Conservation (phyloP, 2,113 vertebrate genomes). For the Prietella phreatophila region DNA sequence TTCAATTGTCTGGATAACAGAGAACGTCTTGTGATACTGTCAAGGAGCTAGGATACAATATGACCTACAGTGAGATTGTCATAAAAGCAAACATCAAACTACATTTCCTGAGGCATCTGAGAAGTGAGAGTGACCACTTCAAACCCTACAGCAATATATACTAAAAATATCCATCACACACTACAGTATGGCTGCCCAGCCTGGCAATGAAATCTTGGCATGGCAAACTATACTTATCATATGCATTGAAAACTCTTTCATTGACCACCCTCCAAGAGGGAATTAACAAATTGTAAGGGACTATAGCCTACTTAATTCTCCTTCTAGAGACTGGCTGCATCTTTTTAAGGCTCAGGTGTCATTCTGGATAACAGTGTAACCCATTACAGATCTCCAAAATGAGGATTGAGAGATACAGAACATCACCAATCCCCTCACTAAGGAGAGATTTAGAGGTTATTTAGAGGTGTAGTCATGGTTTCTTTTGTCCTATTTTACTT, state of each 20-base stretch:
- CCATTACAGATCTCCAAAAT: not conserved
- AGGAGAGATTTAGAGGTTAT: not conserved
- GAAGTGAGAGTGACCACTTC: not conserved
- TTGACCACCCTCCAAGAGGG: not conserved
- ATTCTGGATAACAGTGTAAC: not conserved
- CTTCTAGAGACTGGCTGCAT: not conserved
- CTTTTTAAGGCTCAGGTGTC: not conserved
- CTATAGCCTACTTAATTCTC: not conserved
- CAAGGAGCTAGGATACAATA: not conserved
- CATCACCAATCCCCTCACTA: not conserved
- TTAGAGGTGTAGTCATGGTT: not conserved
- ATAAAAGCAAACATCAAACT: not conserved
- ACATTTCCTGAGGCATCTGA: not conserved
- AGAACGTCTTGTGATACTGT: not conserved
- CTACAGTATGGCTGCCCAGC: not conserved
- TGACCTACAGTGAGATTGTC: not conserved
- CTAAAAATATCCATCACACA: not conserved
- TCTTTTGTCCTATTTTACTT: not conserved
- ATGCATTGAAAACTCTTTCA: not conserved
- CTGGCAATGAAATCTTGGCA: not conserved
- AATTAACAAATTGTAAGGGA: not conserved
- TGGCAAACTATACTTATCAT: not conserved
- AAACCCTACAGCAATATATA: not conserved
- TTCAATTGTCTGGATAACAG: constrained; percentile 3
- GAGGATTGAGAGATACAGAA: not conserved